Conservation (phyloP, 2,797 vertebrate genomes). For the Halcyon badia region DNA sequence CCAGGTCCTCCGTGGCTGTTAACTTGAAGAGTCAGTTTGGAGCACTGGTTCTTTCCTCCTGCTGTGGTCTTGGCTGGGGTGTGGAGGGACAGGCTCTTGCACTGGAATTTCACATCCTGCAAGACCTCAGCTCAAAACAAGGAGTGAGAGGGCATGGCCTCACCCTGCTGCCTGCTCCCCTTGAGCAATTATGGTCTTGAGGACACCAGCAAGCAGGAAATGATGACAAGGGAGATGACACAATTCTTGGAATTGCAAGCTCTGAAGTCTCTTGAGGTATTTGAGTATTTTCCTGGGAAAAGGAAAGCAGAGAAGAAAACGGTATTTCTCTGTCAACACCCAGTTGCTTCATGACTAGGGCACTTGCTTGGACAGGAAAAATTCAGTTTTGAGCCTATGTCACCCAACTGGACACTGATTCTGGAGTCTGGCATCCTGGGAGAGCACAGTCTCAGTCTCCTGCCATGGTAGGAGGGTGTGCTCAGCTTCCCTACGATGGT, state of each 20-base stretch:
- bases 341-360: neutral
- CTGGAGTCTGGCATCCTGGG: neutral
- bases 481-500: neutral
- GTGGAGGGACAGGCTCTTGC: neutral
- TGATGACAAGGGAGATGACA: neutral
- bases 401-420: neutral
- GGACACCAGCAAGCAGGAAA: neutral
- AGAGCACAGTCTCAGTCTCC: neutral
- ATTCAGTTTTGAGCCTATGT: neutral
- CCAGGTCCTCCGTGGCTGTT: neutral
- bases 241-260: neutral
- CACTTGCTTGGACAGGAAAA: neutral
- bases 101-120: neutral
- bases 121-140: neutral
- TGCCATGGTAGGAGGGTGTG: neutral
- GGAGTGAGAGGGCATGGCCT: neutral
- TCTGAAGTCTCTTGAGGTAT: neutral
- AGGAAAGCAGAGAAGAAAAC: neutral
- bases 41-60: neutral
- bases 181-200: neutral
- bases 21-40: neutral
- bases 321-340: neutral
- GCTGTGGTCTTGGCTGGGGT: neutral
- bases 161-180: neutral
- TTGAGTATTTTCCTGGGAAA: neutral